A percentile compares a stretch with the other conserved stretches of the same genome.
phyloP scores from a whole-genome alignment of 2,113 vertebrate species.

The Sigmodon hispidus region DNA sequence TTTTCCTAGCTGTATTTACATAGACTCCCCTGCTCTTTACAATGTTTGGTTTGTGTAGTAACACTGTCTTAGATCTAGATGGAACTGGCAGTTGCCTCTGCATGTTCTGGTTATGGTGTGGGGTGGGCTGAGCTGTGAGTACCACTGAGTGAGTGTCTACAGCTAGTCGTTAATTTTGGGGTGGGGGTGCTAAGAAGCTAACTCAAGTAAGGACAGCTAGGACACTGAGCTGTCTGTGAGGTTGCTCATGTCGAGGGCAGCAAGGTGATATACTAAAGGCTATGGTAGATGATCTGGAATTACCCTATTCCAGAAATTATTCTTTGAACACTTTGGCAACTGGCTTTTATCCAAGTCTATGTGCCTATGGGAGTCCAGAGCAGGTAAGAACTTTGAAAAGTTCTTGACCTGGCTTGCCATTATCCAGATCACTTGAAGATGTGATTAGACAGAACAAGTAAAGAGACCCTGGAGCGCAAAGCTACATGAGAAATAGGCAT shows the following conservation, averaged over 20 bases:
- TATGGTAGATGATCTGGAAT: constrained; percentile 17
- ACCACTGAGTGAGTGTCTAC: constrained; percentile 85
- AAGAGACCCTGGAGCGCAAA: not conserved
- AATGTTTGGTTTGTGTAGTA: constrained; percentile 92
- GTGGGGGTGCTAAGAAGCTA: constrained; percentile 54
- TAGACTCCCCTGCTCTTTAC: constrained; percentile 86
- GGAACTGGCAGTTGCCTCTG: constrained; percentile 87
- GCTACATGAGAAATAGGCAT: not conserved
- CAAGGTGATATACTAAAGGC: not conserved
- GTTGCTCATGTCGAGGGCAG: not conserved
- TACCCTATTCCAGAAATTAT: constrained; percentile 21
- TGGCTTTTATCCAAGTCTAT: constrained; percentile 64
- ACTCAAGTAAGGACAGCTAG: constrained; percentile 16
- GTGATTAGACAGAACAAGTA: constrained; percentile 32
- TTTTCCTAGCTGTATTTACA: constrained; percentile 85
- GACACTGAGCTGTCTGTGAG: not conserved
- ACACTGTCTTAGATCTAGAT: constrained; percentile 88
- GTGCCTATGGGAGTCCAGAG: constrained; percentile 54
- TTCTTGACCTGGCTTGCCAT: constrained; percentile 50
- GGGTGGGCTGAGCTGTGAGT: constrained; percentile 85
- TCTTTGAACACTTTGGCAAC: constrained; percentile 54
- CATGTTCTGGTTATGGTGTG: constrained; percentile 85
- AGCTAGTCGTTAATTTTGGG: constrained; percentile 88
- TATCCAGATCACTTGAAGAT: constrained; percentile 33
- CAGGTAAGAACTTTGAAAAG: constrained; percentile 50